These are phyloP conservation scores for Stichodactyla helianthus DNA, from an alignment of 64 coral and sea anemone genomes.

Conservation along the genomic window DNA sequence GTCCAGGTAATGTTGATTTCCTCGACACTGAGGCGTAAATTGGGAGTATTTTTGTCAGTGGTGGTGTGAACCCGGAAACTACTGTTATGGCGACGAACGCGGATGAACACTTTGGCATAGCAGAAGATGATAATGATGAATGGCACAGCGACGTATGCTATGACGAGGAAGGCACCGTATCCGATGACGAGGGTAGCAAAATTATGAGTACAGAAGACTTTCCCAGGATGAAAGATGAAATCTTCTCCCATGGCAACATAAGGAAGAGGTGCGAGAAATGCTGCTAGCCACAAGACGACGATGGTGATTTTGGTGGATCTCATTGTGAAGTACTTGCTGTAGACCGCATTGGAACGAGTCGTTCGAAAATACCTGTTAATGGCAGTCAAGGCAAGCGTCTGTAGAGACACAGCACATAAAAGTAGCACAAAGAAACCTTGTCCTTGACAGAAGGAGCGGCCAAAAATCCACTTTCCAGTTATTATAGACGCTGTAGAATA, in stretches of 20 bases:
- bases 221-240: slow-evolving; percentile 69
- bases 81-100: slow-evolving; percentile 46
- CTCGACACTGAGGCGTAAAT: slow-evolving; percentile 27
- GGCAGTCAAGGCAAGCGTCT: slow-evolving; percentile 51
- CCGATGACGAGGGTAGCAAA: not conserved
- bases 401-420: slow-evolving; percentile 31
- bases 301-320: slow-evolving; percentile 57
- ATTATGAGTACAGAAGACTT: slow-evolving; percentile 59
- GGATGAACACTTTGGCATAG: slow-evolving; percentile 48
- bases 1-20: slow-evolving; percentile 51
- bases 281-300: slow-evolving; percentile 33
- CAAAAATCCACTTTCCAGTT: slow-evolving; percentile 38
- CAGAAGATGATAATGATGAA: slow-evolving; percentile 45
- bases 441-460: slow-evolving; percentile 36
- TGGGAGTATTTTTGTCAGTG: not conserved
- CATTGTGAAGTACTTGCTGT: slow-evolving; percentile 48
- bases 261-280: slow-evolving; percentile 56
- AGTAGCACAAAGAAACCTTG: slow-evolving; percentile 58
- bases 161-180: slow-evolving; percentile 48
- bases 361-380: slow-evolving; percentile 53
- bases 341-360: slow-evolving; percentile 32
- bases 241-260: slow-evolving; percentile 38
- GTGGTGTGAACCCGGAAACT: slow-evolving; percentile 22
- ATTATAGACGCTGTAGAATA: slow-evolving; percentile 31
- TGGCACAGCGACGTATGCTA: slow-evolving; percentile 50